Evolutionary conservation across 2,113 vertebrate genomes (phyloP), one percentile per base, ranked within the genome.

Genomic region (Xiphophorus couchianus): DNA sequence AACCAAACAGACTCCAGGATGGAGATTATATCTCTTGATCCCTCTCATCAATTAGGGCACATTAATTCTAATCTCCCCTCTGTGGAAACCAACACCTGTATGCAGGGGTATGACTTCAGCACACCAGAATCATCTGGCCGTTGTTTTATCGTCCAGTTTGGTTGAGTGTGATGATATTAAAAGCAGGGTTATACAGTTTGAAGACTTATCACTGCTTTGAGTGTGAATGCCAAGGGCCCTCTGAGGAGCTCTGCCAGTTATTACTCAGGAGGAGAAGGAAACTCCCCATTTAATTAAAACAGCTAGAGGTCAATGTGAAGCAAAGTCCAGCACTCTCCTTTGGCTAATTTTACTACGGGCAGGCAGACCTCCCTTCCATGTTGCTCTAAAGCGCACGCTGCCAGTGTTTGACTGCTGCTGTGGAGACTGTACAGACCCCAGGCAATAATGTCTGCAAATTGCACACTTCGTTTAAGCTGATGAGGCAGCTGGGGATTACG

Each of bases 371-470:
- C 83, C 25, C 65, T 14, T 84, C 70, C 54, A 71, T 84, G 84
- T 83, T 90, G 82, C 86, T 85, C 81, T 79, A 89, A 91, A 92
- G 88, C 89, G 90, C 81, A 80, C 88, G 82, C 81, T 68, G 78
- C 81, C 84, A 62, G 76, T 85, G 85, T 91, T 85, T 85, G 84
- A 92, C 89, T 81, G 80, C 79, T 81, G 82, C 82, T 66, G 85
- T 73, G 74, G 39, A 62, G 54, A 76, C 62, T 80, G 69, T 76
- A 72, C 74, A 71, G 84, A 81, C 85, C 73, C 60, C 67, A 10
- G 83, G 84, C 86, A 83, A 73, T 90, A 91, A 93, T 90, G 84
- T 91, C 90, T 93, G 90, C 90, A 93, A 91, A 93, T 92, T 90
- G 86, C 87, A 90, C 84, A 87, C 90, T 92, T 91, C 90, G 87